A percentile compares a stretch with the other conserved stretches of the same genome.
Evolutionary conservation across 1,140 invertebrate genomes (phyloP).

Genomic region (Conopomorpha cramerella): DNA sequence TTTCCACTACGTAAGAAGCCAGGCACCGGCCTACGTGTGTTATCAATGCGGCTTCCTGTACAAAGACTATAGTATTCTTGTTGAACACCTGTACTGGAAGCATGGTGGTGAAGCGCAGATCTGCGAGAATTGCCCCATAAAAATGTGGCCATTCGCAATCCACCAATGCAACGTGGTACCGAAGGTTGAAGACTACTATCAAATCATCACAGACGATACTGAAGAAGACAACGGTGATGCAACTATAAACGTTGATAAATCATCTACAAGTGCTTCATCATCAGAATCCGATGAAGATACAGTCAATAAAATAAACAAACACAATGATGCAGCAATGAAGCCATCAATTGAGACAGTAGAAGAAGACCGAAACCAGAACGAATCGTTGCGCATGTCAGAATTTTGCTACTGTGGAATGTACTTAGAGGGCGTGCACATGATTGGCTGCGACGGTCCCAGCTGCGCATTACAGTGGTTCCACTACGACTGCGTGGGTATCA

Average conservation of each 20-base stretch:
- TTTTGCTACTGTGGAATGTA: slow-evolving; percentile 3
- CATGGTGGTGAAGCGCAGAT: slow-evolving; percentile 1
- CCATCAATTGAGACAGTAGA: too few relatives aligned
- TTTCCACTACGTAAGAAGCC: too few relatives aligned
- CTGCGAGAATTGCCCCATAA: slow-evolving; percentile 2
- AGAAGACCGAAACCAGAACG: too few relatives aligned
- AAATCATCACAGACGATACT: too few relatives aligned
- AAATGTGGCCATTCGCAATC: slow-evolving; percentile 2
- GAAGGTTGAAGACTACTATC: too few relatives aligned
- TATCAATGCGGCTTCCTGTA: background rate
- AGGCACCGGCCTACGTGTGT: too few relatives aligned
- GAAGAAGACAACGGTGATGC: too few relatives aligned
- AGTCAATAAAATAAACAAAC: background rate
- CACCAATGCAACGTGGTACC: slow-evolving; percentile 1
- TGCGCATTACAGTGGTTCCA: slow-evolving; percentile 2
- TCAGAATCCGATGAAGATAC: too few relatives aligned
- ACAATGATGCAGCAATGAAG: background rate
- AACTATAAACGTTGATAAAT: background rate
- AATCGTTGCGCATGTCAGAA: background rate
- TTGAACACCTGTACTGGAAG: slow-evolving; percentile 4
- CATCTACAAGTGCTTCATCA: background rate
- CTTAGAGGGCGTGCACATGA: background rate
- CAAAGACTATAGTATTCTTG: background rate
- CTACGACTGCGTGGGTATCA: slow-evolving; percentile 3
- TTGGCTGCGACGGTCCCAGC: slow-evolving; percentile 1